Evolutionary conservation across 2,113 vertebrate genomes (phyloP), one percentile per base, ranked within the genome.

Genomic region (Gymnocephalus cernua): DNA sequence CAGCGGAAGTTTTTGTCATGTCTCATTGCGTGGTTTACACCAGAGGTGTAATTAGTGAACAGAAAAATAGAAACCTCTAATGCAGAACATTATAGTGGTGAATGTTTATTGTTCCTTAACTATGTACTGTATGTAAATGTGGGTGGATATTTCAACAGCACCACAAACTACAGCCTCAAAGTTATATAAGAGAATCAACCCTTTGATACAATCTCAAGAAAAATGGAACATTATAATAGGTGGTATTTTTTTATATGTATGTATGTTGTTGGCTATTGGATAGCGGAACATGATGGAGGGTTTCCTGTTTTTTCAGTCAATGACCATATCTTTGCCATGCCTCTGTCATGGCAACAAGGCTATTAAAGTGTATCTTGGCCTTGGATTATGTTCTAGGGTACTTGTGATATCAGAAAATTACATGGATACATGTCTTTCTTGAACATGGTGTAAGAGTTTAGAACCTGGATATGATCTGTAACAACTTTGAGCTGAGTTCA

Each of bases 381-480:
- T 56, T 45, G 45, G n/a, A 18, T 61, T 66, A 15, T 23, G 23
- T 47, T 76, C 35, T 21, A 41, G 18, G 18, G 18, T 35, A 18
- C 29, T 15, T 48, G 35, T 56, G 41, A 58, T 38, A 61, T 50
- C 48, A 69, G 44, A 82, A 68, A 21, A 11, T 21, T 5, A 50
- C 15, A 23, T 56, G 3, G 23, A 32, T 53, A 67, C 23, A 2
- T 4, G 18, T 77, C 1, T 63, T 61, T 56, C 9, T 77, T 69
- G 3, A 75, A 48, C 23, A 62, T 38, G 13, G 10, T 58, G 19
- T 69, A 32, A 19, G 12, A 41, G 11, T 57, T 56, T 1, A 41
- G 50, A 56, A 47, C n/a, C 4, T 75, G 50, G 19, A 74, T 19
- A 54, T 71, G 47, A 45, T 56, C 58, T 83, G 57, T 45, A 80